Percentiles rank a stretch among this genome's conserved stretches.
phyloP scores from a whole-genome alignment of 2,888 invertebrate species.

The Mystacides longicornis region DNA sequence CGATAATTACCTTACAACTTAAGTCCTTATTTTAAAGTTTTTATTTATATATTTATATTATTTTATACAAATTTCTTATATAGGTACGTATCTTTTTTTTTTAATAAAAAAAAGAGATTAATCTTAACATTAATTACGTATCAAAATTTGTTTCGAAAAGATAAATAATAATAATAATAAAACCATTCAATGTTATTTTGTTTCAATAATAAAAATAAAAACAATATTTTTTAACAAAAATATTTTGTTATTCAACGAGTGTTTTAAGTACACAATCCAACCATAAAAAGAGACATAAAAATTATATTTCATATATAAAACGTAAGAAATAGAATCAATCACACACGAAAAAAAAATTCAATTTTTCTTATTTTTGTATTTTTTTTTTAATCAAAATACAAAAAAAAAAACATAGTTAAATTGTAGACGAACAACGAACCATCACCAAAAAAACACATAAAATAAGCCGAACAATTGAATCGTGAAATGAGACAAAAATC shows the following conservation, averaged over 20 bases:
- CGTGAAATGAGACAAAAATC: too few relatives aligned
- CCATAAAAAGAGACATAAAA: too few relatives aligned
- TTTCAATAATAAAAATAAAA: not conserved
- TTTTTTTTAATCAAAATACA: constrained; percentile 8
- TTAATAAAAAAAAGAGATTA: too few relatives aligned
- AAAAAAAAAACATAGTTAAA: constrained; percentile 2
- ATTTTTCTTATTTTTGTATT: constrained; percentile 3
- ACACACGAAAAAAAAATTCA: constrained; percentile 10
- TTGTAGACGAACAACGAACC: not conserved
- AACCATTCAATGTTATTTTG: not conserved
- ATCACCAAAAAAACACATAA: not conserved
- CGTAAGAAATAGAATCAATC: too few relatives aligned
- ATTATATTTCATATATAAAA: too few relatives aligned
- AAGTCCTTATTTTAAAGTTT: not conserved
- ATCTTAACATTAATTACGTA: not conserved
- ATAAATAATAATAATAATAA: not conserved
- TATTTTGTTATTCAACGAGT: not conserved
- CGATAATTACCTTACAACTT: constrained; percentile 13
- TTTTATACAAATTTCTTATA: not conserved
- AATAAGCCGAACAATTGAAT: too few relatives aligned
- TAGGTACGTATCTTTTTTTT: too few relatives aligned
- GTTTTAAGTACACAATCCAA: not conserved
- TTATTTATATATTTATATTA: not conserved
- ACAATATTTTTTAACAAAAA: not conserved
- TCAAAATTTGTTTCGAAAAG: too few relatives aligned